Evolutionary conservation across 2,888 invertebrate species (phyloP).

Genomic region (Drosophila lacicola): DNA sequence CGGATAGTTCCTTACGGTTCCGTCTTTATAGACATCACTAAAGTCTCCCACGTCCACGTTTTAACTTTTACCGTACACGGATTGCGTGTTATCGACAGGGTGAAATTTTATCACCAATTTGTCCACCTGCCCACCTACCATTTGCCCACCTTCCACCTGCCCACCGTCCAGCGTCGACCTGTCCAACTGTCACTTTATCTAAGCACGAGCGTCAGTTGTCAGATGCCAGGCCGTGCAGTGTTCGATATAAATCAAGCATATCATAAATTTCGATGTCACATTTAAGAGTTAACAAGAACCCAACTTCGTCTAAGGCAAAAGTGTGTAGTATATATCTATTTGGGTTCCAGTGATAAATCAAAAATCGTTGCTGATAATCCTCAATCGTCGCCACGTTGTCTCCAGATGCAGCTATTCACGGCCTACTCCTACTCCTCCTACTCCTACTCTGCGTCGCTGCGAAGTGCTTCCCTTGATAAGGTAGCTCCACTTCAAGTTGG

Average conservation of each 20-base stretch:
- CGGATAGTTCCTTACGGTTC: too few relatives aligned
- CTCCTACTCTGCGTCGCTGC: too few relatives aligned
- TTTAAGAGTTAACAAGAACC: conserved; percentile 54
- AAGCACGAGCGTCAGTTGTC: conserved; percentile 64
- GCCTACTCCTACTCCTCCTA: not conserved
- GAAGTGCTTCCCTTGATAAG: conserved; percentile 32
- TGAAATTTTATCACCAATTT: conserved; percentile 44
- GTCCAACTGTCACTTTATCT: conserved; percentile 62
- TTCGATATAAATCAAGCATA: conserved; percentile 79
- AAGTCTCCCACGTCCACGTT: too few relatives aligned
- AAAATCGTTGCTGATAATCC: conserved; percentile 58
- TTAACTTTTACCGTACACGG: conserved; percentile 1
- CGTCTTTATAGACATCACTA: too few relatives aligned
- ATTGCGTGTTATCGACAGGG: conserved; percentile 7
- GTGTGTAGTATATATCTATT: conserved; percentile 27
- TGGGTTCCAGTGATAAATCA: conserved; percentile 53
- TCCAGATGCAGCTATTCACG: conserved; percentile 38
- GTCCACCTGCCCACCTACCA: conserved; percentile 27
- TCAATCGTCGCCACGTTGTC: conserved; percentile 68
- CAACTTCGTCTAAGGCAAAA: not conserved
- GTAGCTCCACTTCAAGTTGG: conserved; percentile 46
- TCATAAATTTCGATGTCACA: conserved; percentile 72
- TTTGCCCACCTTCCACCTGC: too few relatives aligned
- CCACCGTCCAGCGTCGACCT: not conserved
- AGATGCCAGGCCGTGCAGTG: conserved; percentile 33